Evolutionary conservation across 2,113 vertebrate genomes (phyloP).

Genomic region (Uria lomvia): DNA sequence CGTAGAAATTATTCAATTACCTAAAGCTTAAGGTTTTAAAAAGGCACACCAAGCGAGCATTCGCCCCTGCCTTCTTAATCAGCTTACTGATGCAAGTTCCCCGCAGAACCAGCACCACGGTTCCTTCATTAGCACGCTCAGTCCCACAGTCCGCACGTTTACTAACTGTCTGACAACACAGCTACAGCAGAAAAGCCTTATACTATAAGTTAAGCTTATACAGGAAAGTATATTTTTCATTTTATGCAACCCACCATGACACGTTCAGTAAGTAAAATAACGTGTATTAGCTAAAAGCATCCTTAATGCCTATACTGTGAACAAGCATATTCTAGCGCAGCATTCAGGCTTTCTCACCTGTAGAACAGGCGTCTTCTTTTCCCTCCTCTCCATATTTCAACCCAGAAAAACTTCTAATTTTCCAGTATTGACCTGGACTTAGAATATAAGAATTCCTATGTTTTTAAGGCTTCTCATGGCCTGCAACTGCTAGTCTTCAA

Average conservation of each 20-base stretch:
- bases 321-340: fast-evolving
- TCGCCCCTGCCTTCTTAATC: background rate
- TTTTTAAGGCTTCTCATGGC: fast-evolving
- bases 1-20: background rate
- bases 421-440: background rate
- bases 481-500: fast-evolving
- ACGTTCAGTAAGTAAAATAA: background rate
- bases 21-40: background rate
- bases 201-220: fast-evolving
- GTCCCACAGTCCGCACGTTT: fast-evolving
- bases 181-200: background rate
- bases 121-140: fast-evolving
- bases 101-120: fast-evolving
- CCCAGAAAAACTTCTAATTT: background rate
- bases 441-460: fast-evolving
- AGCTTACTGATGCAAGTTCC: fast-evolving
- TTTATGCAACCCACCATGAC: fast-evolving
- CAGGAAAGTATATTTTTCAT: fast-evolving
- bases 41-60: background rate
- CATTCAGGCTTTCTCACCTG: background rate
- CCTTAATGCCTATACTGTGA: fast-evolving
- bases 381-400: fast-evolving
- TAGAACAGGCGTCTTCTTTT: background rate
- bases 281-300: fast-evolving
- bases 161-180: fast-evolving